A percentile compares a stretch with the other conserved stretches of the same genome.
These are phyloP conservation scores for Eumerus sabulonum DNA, from an alignment of 2,888 invertebrate genomes.

Conservation along the genomic window DNA sequence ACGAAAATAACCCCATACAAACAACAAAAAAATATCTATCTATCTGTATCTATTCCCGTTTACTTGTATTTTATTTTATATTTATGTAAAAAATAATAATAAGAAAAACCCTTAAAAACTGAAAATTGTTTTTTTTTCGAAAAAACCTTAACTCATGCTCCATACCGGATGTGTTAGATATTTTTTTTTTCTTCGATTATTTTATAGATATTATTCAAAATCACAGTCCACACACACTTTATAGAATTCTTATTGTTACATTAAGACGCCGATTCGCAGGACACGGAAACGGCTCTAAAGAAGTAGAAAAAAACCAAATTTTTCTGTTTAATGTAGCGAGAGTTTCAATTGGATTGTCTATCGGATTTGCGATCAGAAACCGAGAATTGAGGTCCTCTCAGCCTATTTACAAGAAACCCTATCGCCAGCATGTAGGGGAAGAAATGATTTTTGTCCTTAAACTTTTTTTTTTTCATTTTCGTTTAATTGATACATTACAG, in stretches of 20 bases:
- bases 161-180: not conserved
- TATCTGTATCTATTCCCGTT: slow-evolving; percentile 52
- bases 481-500: slow-evolving; percentile 55
- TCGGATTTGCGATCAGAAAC: slow-evolving; percentile 52
- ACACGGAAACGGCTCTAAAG: slow-evolving; percentile 25
- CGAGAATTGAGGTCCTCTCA: slow-evolving; percentile 22
- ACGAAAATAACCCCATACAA: slow-evolving; percentile 47
- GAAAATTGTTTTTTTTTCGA: not conserved
- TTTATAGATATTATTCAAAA: slow-evolving; percentile 57
- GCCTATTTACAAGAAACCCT: slow-evolving; percentile 43
- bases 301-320: too few species aligned
- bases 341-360: slow-evolving; percentile 12
- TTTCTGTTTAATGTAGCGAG: not conserved
- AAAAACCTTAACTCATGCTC: slow-evolving; percentile 10
- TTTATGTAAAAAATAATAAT: too few species aligned
- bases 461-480: slow-evolving; percentile 21
- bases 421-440: slow-evolving; percentile 28
- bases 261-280: not conserved
- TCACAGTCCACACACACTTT: slow-evolving; percentile 67
- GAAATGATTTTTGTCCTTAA: slow-evolving; percentile 1
- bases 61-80: slow-evolving; percentile 34
- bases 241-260: slow-evolving; percentile 37
- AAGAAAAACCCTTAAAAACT: slow-evolving; percentile 36
- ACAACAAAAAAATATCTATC: too few species aligned
- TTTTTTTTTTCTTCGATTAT: slow-evolving; percentile 17